Evolutionary conservation across 2,797 vertebrate genomes (phyloP), one percentile per base, ranked within the genome.

Genomic region (Scolopax bukidnonensis): DNA sequence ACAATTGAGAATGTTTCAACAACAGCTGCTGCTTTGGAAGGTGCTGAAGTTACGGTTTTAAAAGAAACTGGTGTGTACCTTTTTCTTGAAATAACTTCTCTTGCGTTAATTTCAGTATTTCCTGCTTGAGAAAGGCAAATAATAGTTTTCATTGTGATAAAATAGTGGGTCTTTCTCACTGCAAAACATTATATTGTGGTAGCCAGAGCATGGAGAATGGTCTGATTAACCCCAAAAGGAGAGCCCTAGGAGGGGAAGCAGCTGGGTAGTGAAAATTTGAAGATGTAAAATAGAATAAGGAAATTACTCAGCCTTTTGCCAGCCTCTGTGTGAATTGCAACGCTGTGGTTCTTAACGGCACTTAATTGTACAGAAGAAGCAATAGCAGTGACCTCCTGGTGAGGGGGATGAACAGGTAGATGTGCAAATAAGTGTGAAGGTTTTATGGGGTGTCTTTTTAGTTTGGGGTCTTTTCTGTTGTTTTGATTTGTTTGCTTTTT

Each of bases 131-230:
- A 61, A 80, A 40, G 41, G 45, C 64, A 74, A 7, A 12, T n/a
- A 10, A 45, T 11, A n/a, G 16, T 64, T 79, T 88, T 67, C 16
- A 12, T 86, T 6, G 1, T 36, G n/a, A 27, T 59, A 47, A 74
- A 63, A 36, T 1, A 32, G 20, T 9, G 14, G 10, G 18, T n/a
- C n/a, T 74, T 81, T 9, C 32, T 61, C 40, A 8, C 45, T 51
- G 65, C 28, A 48, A 4, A 30, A 3, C 15, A 1, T 19, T 11
- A 1, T 2, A 3, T 18, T 0, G 0, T 50, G 36, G 45, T 73
- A 6, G 28, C 14, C 40, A 4, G 32, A 28, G 3, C 27, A 53
- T 27, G 4, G 54, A 43, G 48, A 82, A 36, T 12, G 30, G n/a
- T 33, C 38, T 47, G 57, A 20, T 53, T 57, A 18, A 8, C 41